Evolutionary conservation across 2,113 vertebrate species (phyloP).

Genomic region (Phoenicopterus ruber): DNA sequence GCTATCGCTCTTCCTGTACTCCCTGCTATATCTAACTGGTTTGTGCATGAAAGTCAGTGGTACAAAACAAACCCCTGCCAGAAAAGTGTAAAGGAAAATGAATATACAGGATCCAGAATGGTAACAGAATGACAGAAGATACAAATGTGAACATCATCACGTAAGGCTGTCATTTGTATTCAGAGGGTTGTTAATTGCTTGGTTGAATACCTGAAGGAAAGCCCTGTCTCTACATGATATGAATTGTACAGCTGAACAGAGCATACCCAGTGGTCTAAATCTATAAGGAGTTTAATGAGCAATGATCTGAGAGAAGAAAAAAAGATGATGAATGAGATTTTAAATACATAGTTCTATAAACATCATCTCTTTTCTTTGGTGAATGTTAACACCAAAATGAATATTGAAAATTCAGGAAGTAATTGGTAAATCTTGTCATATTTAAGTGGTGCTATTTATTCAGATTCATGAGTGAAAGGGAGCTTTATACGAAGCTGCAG

Average conservation of each 20-base stretch:
- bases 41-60: background rate
- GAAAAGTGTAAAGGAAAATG: background rate
- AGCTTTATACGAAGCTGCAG: background rate
- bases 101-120: background rate
- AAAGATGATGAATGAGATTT: background rate
- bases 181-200: constrained; percentile 12
- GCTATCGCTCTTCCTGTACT: background rate
- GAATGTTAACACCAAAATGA: background rate
- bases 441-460: background rate
- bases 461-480: background rate
- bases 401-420: background rate
- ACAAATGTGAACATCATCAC: background rate
- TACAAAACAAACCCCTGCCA: background rate
- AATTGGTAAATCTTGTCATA: background rate
- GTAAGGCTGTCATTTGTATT: background rate
- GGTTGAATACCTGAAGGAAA: constrained; percentile 28
- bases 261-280: background rate
- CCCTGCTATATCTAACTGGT: background rate
- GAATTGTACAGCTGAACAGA: constrained; percentile 33
- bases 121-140: background rate
- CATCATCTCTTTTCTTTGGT: background rate
- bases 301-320: background rate
- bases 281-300: background rate
- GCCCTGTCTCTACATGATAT: background rate
- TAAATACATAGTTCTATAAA: background rate